Base-by-base conservation (phyloP, 2,797 vertebrate genomes). In the Hydrocynus forskahlii region DNA sequence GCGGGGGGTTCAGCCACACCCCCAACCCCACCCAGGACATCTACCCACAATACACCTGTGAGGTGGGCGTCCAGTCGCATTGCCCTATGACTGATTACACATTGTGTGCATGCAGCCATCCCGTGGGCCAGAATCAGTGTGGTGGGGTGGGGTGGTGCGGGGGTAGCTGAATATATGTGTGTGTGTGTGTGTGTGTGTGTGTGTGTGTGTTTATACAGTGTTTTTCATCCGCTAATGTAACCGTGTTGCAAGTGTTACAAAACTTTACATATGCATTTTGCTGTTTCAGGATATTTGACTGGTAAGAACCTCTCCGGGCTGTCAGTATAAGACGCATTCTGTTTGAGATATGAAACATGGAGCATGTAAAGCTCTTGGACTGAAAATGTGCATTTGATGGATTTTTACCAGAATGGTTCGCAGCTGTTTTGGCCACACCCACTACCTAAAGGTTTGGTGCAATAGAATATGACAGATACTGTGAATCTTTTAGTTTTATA, bases 21-120 rank as follows among this genome's bases (percentile, higher is more conserved):
- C 5, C 75, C 19, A 80, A 81, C 3, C 50, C 78, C 57, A 59
- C 68, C 43, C 81, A 81, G 69, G 79, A 86, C 67, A 64, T 83
- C 59, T 83, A 86, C 78, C 76, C 70, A 64, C 82, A 84, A 74
- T 83, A 83, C 78, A 84, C 75, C 66, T 86, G 85, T 69, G 85
- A 84, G 43, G 71, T 76, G 66, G 81, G 71, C 9, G 55, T 79
- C 29, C 78, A 81, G 72, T 76, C 78, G 3, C 78, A 83, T 25
- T 74, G 75, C 71, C 54, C 54, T 43, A 45, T 79, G 81, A 29
- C 67, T 64, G 83, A 85, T 76, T 76, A 81, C 60, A 21, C 71
- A 2, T 60, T 81, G 50, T 84, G 79, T 50, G 63, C 40, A 7
- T 81, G 79, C 35, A 63, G 70, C 48, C 78, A 76, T 29, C 69